Evolutionary conservation across 1,140 invertebrate genomes (phyloP), one percentile per base, ranked within the genome.

Genomic region (Goniozus legneri): DNA sequence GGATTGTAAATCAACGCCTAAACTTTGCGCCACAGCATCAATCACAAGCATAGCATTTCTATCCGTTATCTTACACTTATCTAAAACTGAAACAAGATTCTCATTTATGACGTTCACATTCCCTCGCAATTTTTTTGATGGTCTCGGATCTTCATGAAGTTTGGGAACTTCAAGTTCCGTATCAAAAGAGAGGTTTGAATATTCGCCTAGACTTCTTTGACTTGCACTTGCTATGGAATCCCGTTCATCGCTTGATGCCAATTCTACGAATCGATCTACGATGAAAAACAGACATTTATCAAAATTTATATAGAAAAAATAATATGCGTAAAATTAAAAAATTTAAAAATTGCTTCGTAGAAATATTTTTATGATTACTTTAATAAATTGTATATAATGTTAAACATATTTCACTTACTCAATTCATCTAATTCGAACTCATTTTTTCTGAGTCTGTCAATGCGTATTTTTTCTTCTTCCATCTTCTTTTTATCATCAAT

Each of bases 31-130:
- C 32, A 50, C 20, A 18, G 55, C 54, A 35, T 27, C 34, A 20
- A 56, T 47, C 16, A 54, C 1, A 50, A 34, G 47, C 20, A 50
- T 47, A 50, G 47, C 52, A 33, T 49, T 38, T 27, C 47, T 44
- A 15, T 43, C 31, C 15, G 32, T 47, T 47, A 50, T 31, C 46
- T 55, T 44, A 39, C 38, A 47, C 13, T 42, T 40, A 40, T 55
- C 48, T n/a, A n/a, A n/a, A 27, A 27, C 6, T 27, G 24, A 27
- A 12, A 7, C 24, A 27, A 7, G 12, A 27, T 27, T 7, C 12
- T 27, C 12, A 27, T 7, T 7, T 6, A 12, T 27, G 6, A 7
- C 12, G 24, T 12, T 27, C 24, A 7, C 6, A 27, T 27, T 12
- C 24, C 12, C 12, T 12, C 24, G 12, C 24, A n/a, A n/a, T n/a